A percentile compares a stretch with the other conserved stretches of the same genome.
phyloP scores from a whole-genome alignment of 2,888 invertebrate species.

The Erebia palarica region DNA sequence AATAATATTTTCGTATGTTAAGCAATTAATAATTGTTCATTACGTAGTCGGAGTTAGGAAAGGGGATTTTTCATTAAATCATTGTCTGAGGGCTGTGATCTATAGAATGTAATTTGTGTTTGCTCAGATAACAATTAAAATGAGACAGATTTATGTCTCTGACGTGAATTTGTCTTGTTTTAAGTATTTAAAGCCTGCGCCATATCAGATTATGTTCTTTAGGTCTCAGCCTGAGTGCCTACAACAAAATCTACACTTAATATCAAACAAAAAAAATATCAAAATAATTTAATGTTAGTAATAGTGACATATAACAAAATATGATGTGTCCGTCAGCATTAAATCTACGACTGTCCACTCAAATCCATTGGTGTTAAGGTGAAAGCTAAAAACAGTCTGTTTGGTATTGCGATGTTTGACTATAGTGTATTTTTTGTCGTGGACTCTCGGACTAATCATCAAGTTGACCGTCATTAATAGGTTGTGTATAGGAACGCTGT shows the following conservation, averaged over 20 bases:
- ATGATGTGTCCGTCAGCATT: no score
- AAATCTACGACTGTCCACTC: no score
- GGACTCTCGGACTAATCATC: constrained; percentile 17
- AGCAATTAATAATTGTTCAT: constrained; percentile 20
- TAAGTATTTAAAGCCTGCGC: no score
- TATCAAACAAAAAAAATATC: not conserved
- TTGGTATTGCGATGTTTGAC: not conserved
- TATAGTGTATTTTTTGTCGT: constrained; percentile 12
- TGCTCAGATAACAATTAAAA: no score
- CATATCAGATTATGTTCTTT: no score
- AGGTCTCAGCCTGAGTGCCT: not conserved
- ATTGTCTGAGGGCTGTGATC: not conserved
- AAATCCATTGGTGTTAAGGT: no score
- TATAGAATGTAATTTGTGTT: not conserved
- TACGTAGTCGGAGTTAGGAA: constrained; percentile 28
- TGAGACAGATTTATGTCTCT: no score
- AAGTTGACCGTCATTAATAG: constrained; percentile 43
- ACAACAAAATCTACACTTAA: not conserved
- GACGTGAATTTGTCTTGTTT: no score
- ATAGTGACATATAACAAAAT: no score
- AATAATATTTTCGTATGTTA: constrained; percentile 45
- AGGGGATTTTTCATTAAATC: constrained; percentile 17
- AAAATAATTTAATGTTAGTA: no score
- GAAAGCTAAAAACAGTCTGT: no score
- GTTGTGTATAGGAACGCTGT: constrained; percentile 64